Conservation (phyloP, 2,113 vertebrate genomes). For the Leucoraja erinaceus region DNA sequence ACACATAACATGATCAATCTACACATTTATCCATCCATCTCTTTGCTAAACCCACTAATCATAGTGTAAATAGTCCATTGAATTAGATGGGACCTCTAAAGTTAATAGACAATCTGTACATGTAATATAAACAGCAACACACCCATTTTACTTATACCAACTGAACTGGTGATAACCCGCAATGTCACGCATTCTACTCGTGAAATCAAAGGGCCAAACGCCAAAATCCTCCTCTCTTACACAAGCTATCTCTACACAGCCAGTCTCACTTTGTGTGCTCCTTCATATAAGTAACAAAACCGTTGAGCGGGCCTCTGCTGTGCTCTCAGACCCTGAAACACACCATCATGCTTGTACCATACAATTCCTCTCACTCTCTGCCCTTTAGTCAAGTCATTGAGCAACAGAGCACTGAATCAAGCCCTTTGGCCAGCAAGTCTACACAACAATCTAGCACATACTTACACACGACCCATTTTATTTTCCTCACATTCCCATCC, state of each 20-base stretch:
- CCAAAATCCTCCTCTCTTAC: neutral
- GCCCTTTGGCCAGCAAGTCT: too few species aligned
- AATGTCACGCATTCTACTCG: neutral
- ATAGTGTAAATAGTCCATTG: neutral
- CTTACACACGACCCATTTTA: too few species aligned
- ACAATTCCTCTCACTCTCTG: neutral
- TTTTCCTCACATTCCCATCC: too few species aligned
- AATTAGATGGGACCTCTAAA: neutral
- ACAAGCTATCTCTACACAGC: neutral
- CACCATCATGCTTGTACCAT: neutral
- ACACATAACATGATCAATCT: too few species aligned
- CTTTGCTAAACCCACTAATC: neutral
- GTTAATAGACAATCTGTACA: neutral
- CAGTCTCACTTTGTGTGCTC: neutral
- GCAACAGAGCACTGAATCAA: too few species aligned
- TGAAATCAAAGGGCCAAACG: neutral
- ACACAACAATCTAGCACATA: too few species aligned
- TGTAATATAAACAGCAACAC: neutral
- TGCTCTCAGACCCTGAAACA: neutral
- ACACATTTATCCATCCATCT: neutral
- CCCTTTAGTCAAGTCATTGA: too few species aligned
- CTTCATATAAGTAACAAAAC: neutral
- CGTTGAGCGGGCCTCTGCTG: neutral
- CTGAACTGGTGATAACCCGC: neutral
- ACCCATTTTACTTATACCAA: neutral